phyloP scores from a whole-genome alignment of 2,797 vertebrate species.

The Babyrousa celebensis region DNA sequence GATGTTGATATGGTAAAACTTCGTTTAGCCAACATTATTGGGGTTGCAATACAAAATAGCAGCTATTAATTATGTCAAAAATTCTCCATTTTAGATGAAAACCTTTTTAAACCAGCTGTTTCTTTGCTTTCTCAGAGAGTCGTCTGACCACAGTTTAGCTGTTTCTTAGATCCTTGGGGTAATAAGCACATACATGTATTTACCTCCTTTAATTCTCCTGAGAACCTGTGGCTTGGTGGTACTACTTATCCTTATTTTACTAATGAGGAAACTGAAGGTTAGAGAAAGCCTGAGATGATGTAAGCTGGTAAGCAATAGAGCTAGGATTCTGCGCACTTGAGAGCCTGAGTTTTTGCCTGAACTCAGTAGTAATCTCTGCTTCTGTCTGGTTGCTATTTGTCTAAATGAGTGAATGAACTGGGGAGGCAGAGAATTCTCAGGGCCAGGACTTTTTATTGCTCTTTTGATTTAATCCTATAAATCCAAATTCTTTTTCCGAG shows the following conservation, averaged over 20 bases:
- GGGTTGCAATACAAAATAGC: neutral
- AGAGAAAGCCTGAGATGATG: neutral
- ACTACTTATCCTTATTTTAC: neutral
- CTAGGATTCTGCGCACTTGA: neutral
- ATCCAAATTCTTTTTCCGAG: neutral
- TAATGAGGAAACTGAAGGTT: neutral
- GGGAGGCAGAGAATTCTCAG: neutral
- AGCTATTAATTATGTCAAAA: neutral
- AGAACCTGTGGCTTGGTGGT: neutral
- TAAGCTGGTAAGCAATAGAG: neutral
- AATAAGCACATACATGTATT: neutral
- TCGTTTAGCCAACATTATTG: neutral
- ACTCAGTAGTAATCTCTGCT: neutral
- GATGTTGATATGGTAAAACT: neutral
- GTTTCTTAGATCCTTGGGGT: neutral
- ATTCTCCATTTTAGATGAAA: conserved; percentile 21
- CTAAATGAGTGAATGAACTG: neutral
- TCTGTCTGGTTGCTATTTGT: neutral
- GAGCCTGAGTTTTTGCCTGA: neutral
- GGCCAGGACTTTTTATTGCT: neutral
- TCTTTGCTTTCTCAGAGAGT: conserved; percentile 38
- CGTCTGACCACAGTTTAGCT: neutral
- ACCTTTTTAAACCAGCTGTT: neutral
- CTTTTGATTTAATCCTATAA: neutral
- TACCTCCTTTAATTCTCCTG: neutral